These are phyloP conservation scores for Raillietiella orientalis DNA, from an alignment of 2,888 invertebrate genomes.

Conservation along the genomic window DNA sequence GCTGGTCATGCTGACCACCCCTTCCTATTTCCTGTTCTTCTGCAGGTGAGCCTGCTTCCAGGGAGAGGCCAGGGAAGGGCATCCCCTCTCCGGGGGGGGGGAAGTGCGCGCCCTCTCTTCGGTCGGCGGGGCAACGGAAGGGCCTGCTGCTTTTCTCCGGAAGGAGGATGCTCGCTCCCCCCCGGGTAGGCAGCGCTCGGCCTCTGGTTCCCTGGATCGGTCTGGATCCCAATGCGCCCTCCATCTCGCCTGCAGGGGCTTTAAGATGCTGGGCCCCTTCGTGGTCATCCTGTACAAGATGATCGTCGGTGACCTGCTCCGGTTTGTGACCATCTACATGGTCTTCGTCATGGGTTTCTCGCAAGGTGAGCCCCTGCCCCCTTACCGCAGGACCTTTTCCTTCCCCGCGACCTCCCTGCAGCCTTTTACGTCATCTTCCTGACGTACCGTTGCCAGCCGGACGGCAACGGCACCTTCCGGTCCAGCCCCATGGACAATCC, in stretches of 20 bases:
- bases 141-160: too few species aligned
- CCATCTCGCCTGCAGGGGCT: constrained; percentile 31
- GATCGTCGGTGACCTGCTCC: constrained; percentile 77
- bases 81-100: too few species aligned
- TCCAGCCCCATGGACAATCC: constrained; percentile 68
- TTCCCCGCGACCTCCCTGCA: constrained; percentile 10
- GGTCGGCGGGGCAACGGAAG: too few species aligned
- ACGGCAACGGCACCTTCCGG: constrained; percentile 43
- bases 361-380: constrained; percentile 58
- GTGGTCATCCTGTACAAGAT: constrained; percentile 99
- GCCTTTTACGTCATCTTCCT: constrained; percentile 72
- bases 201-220: too few species aligned
- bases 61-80: too few species aligned
- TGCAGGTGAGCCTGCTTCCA: constrained; percentile 45
- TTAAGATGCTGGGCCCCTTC: constrained; percentile 92
- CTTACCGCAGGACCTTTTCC: constrained; percentile 1
- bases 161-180: too few species aligned
- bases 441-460: constrained; percentile 54
- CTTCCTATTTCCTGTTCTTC: constrained; percentile 88
- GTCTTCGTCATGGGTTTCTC: constrained; percentile 94
- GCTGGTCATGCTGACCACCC: constrained; percentile 73
- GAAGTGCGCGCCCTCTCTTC: too few species aligned
- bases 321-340: constrained; percentile 83
- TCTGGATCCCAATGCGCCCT: too few species aligned
- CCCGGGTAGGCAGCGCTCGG: too few species aligned